Evolutionary conservation across 2,888 invertebrate species (phyloP).

Genomic region (Ochropleura leucogaster): DNA sequence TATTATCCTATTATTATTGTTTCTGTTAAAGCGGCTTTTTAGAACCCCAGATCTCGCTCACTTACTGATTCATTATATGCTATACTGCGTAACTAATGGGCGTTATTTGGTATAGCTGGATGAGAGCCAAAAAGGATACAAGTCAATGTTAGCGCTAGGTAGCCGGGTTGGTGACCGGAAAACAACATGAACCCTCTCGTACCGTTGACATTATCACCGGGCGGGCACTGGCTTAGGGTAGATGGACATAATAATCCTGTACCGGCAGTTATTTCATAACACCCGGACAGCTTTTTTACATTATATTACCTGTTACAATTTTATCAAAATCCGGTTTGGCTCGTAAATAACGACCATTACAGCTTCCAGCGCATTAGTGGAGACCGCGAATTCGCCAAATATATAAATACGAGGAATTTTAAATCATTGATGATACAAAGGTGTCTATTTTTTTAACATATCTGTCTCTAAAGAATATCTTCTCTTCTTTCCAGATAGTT

Average conservation of each 20-base stretch:
- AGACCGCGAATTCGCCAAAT: background rate
- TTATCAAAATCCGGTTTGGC: slow-evolving; percentile 30
- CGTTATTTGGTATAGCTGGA: slow-evolving; percentile 13
- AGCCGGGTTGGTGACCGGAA: slow-evolving; percentile 44
- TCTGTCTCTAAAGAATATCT: slow-evolving; percentile 24
- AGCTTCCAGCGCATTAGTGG: too few relatives aligned
- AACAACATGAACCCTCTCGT: slow-evolving; percentile 19
- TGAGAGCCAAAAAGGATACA: slow-evolving; percentile 33
- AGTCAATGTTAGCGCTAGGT: slow-evolving; percentile 32
- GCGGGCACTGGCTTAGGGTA: slow-evolving; percentile 38
- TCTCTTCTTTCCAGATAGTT: slow-evolving; percentile 78
- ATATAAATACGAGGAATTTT: background rate
- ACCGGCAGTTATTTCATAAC: slow-evolving; percentile 3
- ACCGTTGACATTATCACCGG: slow-evolving; percentile 34
- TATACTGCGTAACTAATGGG: background rate
- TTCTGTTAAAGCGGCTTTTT: too few relatives aligned
- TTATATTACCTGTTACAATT: slow-evolving; percentile 1
- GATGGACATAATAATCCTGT: slow-evolving; percentile 8
- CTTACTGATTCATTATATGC: slow-evolving; percentile 16
- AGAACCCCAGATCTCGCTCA: background rate
- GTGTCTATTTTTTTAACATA: background rate
- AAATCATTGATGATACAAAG: background rate
- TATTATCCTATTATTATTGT: too few relatives aligned
- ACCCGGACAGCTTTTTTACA: background rate
- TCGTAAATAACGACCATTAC: slow-evolving; percentile 16